phyloP scores from a whole-genome alignment of 2,797 vertebrate genomes.

The Clarias pachynema region DNA sequence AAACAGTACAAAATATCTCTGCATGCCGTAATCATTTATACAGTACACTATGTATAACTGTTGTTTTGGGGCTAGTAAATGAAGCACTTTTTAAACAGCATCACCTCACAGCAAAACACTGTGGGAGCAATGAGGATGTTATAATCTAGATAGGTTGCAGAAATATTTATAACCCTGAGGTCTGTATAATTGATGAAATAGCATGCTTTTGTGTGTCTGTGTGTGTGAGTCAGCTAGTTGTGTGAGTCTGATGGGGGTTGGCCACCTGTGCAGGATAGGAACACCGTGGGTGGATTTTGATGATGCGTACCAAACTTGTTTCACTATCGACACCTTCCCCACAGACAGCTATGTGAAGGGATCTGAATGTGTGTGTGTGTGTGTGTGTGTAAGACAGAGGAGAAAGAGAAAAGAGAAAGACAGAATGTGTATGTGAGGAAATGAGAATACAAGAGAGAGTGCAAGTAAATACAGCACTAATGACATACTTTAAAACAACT shows the following conservation, averaged over 20 bases:
- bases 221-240: slow-evolving; percentile 48
- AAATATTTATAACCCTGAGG: slow-evolving; percentile 47
- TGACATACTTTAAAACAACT: background rate
- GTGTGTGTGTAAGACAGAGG: background rate
- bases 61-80: background rate
- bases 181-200: slow-evolving; percentile 39
- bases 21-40: background rate
- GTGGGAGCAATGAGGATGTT: background rate
- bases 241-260: slow-evolving; percentile 41
- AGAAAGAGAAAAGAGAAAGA: slow-evolving; percentile 12
- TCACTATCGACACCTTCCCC: slow-evolving; percentile 46
- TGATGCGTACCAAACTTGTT: slow-evolving; percentile 55
- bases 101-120: background rate
- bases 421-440: background rate
- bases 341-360: slow-evolving; percentile 41
- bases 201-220: slow-evolving; percentile 32
- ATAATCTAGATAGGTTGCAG: slow-evolving; percentile 22
- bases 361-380: background rate
- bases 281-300: slow-evolving; percentile 57
- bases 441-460: background rate
- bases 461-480: background rate
- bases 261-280: slow-evolving; percentile 56
- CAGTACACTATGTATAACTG: background rate
- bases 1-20: background rate
- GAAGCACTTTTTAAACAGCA: background rate